phyloP scores from a whole-genome alignment of 2,797 vertebrate genomes.

The Protonibea diacanthus region DNA sequence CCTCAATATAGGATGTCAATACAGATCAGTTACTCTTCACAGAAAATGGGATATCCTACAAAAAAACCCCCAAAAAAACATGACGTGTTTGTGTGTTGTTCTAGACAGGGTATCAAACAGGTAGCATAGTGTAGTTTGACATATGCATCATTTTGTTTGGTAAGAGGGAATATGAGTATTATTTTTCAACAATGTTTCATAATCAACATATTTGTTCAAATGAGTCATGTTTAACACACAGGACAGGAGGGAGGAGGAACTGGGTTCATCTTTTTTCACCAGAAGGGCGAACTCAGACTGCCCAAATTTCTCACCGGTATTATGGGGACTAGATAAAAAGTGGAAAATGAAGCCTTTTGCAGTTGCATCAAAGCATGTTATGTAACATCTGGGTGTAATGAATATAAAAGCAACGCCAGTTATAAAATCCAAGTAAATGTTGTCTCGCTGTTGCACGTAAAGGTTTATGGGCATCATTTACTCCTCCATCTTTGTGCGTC shows the following conservation, averaged over 20 bases:
- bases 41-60: constrained; percentile 13
- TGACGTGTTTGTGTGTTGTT: not conserved
- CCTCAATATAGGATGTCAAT: constrained; percentile 1
- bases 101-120: not conserved
- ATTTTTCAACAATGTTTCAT: not conserved
- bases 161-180: not conserved
- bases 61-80: too few species aligned
- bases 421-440: constrained; percentile 37
- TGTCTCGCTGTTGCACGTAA: constrained; percentile 47
- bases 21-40: not conserved
- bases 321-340: not conserved
- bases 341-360: constrained; percentile 56
- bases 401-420: constrained; percentile 40
- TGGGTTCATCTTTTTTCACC: not conserved
- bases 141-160: not conserved
- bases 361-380: constrained; percentile 62
- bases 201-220: constrained; percentile 7
- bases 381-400: constrained; percentile 67
- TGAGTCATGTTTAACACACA: not conserved
- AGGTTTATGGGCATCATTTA: constrained; percentile 20
- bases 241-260: not conserved
- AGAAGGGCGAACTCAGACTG: not conserved
- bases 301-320: not conserved
- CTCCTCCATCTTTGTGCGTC: not conserved
- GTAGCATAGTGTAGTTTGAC: not conserved